Base-by-base conservation (phyloP, 2,113 vertebrate genomes). In the Muscicapa adusta region DNA sequence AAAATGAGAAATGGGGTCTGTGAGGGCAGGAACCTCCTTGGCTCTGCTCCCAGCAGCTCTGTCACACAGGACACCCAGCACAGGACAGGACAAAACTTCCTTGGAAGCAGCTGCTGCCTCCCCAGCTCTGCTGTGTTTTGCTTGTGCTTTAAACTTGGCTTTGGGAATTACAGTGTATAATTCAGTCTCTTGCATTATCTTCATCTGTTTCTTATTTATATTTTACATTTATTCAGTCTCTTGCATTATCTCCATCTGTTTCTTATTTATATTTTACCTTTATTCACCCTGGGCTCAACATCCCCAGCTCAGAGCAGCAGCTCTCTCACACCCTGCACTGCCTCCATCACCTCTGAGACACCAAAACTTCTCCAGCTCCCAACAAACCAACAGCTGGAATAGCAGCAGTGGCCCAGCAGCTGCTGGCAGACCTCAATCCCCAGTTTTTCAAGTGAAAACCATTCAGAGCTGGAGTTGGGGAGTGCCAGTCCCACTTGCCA, bases 311-410 rank as follows among this genome's bases (percentile, higher is more conserved):
- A 48, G 47, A 48, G 23, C 31, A 56, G 53, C 53, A 28, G 25
- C 65, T 19, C 33, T 0, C 0, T 10, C 50, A 9, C 50, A 28
- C 50, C 48, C 43, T 42, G 70, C 68, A 10, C 42, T 3, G 2
- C 15, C 42, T 14, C 33, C 36, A 18, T 8, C 25, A 7, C 4
- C 14, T 17, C 62, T 63, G 54, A 50, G 25, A 80, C 2, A 6
- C 33, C n/a, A 50, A 4, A 40, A 2, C 5, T 23, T 20, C 75
- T 24, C 5, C 17, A 53, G 28, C 20, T 77, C 47, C 6, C 56
- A 48, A 11, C 56, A 36, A 28, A 67, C 8, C 28, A 36, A 12
- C 12, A 48, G 17, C 33, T 68, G 13, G 33, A 51, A 12, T 10
- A 48, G 16, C 33, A 72, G 13, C 34, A 51, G 25, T 1, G 25